A percentile compares a stretch with the other conserved stretches of the same genome.
Conservation (phyloP, 1,140 invertebrate species). For the Trichomalopsis sarcophagae region DNA sequence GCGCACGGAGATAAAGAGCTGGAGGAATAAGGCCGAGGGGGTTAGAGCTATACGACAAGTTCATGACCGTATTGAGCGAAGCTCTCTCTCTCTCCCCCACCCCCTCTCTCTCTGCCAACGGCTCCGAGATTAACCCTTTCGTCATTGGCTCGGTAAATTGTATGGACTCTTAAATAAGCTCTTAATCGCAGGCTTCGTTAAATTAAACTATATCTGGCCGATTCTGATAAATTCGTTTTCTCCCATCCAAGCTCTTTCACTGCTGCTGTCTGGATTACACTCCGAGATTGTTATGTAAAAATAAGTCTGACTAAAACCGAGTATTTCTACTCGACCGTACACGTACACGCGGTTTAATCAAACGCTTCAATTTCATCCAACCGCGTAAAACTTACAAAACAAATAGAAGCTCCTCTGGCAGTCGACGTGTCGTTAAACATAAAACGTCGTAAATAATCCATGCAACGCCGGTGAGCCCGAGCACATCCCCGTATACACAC, state of each 20-base stretch:
- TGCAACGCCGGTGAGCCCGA: neutral
- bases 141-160: slow-evolving; percentile 62
- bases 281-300: neutral
- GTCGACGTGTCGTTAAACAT: slow-evolving; percentile 17
- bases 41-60: slow-evolving; percentile 47
- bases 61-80: slow-evolving; percentile 51
- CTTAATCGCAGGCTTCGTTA: slow-evolving; percentile 49
- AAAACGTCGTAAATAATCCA: slow-evolving; percentile 46
- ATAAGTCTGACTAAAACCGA: neutral
- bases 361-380: no score
- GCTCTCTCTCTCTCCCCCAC: neutral
- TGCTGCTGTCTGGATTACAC: neutral
- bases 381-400: neutral
- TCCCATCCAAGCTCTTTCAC: neutral
- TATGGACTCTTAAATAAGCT: slow-evolving; percentile 53
- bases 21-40: slow-evolving; percentile 53
- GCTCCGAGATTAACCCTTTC: slow-evolving; percentile 66
- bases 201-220: slow-evolving; percentile 44
- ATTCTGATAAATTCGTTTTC: slow-evolving; percentile 33
- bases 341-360: no score
- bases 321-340: no score
- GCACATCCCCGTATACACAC: neutral
- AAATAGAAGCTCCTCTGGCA: slow-evolving; percentile 7
- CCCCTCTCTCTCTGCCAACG: slow-evolving; percentile 52
- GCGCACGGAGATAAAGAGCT: slow-evolving; percentile 72